These are phyloP conservation scores for Pogonognathellus flavescens DNA, from an alignment of 1,140 invertebrate genomes.

Conservation along the genomic window DNA sequence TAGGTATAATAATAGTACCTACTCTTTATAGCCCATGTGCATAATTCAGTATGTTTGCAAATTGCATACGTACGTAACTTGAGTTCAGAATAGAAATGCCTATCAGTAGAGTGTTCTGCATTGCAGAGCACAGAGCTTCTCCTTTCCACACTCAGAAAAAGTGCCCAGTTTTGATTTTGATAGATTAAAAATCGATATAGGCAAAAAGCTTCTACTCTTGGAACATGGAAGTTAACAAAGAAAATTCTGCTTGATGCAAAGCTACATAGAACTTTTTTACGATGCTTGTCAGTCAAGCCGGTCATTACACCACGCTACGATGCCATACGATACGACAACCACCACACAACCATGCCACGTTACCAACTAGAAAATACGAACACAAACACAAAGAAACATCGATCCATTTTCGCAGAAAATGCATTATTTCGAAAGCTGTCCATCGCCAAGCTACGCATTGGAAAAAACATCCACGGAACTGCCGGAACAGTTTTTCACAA, in stretches of 20 bases:
- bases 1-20: too few relatives aligned
- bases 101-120: background rate
- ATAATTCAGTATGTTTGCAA: too few relatives aligned
- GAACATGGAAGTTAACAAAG: background rate
- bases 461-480: background rate
- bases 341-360: constrained; percentile 1
- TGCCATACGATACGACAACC: background rate
- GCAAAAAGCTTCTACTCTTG: background rate
- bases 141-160: background rate
- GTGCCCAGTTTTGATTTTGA: constrained; percentile 1
- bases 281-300: background rate
- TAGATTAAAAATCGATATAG: constrained; percentile 42
- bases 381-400: background rate
- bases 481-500: too few relatives aligned
- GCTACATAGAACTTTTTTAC: constrained; percentile 3
- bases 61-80: too few relatives aligned
- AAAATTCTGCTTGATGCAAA: background rate
- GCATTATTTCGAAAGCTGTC: background rate
- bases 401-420: background rate
- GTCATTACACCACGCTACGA: constrained; percentile 14
- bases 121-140: too few relatives aligned
- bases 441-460: background rate
- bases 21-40: too few relatives aligned
- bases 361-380: background rate
- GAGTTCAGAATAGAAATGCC: background rate